phyloP scores from a whole-genome alignment of 2,113 vertebrate species.

The Epinephelus fuscoguttatus region DNA sequence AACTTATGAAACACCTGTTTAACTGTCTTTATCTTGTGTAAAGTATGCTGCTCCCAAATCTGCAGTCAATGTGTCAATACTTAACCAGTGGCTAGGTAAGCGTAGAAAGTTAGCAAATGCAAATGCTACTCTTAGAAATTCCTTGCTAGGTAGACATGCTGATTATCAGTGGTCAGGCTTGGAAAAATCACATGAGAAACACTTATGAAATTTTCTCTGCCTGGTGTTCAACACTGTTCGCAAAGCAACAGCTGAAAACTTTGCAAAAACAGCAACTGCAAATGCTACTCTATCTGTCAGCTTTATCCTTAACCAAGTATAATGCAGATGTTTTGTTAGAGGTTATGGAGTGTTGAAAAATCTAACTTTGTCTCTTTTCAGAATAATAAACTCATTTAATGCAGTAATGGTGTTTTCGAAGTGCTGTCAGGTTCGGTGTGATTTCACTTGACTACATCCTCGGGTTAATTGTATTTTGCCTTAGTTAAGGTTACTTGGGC shows the following conservation, averaged over 20 bases:
- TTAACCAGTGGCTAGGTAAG: no score
- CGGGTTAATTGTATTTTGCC: not conserved
- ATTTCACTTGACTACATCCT: not conserved
- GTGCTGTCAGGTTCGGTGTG: not conserved
- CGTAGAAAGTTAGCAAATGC: no score
- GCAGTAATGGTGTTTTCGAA: constrained; percentile 2
- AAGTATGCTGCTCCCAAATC: no score
- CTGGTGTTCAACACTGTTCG: not conserved
- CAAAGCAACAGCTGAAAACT: not conserved
- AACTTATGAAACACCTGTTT: not conserved
- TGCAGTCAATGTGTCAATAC: no score
- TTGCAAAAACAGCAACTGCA: not conserved
- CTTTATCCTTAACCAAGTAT: not conserved
- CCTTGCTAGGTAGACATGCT: not conserved
- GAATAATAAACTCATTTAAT: constrained; percentile 9
- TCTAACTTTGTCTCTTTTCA: constrained; percentile 18
- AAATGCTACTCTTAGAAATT: not conserved
- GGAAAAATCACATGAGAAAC: not conserved
- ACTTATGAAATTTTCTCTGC: not conserved
- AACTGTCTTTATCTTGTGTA: not conserved
- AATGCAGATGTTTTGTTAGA: constrained; percentile 20
- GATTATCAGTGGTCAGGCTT: not conserved
- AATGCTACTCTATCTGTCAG: not conserved
- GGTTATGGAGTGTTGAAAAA: constrained; percentile 8
- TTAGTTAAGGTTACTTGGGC: not conserved